Base-by-base conservation (phyloP, 2,113 vertebrate species). In the Cyprinus carpio region DNA sequence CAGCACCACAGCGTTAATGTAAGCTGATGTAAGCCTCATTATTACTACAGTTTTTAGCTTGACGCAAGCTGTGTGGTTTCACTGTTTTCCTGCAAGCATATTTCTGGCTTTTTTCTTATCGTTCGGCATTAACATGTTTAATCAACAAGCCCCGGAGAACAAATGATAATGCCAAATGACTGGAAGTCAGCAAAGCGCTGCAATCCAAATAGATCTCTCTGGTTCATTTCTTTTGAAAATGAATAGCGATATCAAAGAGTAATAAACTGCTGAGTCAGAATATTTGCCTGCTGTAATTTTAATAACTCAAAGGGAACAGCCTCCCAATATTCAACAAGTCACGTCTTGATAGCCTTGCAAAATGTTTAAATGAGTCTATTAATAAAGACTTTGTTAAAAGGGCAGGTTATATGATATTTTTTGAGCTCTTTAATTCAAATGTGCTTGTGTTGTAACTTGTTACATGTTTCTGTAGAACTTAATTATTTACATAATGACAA, bases 161-260 rank as follows among this genome's bases (percentile, higher is more conserved):
- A 67, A 81, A 67, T 81, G 79, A 81, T 81, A 67, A 23, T 10
- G 18, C 37, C 31, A 29, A 67, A 81, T 51, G 43, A 81, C 51
- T 49, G 62, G 25, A 67, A 81, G 40, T 20, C 60, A 67, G 79
- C 43, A 51, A 81, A 81, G 79, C 79, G 5, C 25, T 31, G 16
- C 40, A 11, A 80, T 27, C 15, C 77, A 46, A 64, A 64, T 64
- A 37, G 9, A 80, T 80, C 18, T 67, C 40, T 49, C 37, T 46
- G 58, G 60, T 81, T 81, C 79, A 81, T 81, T 81, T 81, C 37
- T 23, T 81, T 18, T 81, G n/a, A 46, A 81, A 81, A 81, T 81
- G 79, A 81, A 81, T 12, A 81, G 62, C 79, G 51, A 31, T 51
- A 51, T 81, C 62, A 81, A 81, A 67, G 60, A 64, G 43, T 29